Conservation (phyloP, 2,888 invertebrate species). For the Agrotis clavis region DNA sequence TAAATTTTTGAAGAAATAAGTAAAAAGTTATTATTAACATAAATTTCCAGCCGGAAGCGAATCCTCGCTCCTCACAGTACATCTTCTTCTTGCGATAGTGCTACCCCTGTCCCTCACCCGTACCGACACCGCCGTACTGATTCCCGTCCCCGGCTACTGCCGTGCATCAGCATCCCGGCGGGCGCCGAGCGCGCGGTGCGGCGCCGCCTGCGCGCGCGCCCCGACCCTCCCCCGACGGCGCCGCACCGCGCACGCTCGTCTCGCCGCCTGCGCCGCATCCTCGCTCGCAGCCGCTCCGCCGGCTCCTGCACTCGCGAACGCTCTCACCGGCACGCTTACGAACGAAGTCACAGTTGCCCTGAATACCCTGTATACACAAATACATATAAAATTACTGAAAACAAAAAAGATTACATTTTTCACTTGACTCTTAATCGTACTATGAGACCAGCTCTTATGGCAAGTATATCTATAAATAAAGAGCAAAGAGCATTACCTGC, state of each 20-base stretch:
- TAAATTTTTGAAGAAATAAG: constrained; percentile 24
- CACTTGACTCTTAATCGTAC: constrained; percentile 69
- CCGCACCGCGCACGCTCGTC: constrained; percentile 71
- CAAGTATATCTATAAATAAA: constrained; percentile 56
- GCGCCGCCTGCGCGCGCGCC: constrained; percentile 68
- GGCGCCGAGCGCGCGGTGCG: constrained; percentile 76
- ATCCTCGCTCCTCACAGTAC: constrained; percentile 80
- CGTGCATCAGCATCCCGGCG: constrained; percentile 74
- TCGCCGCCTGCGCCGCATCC: constrained; percentile 74
- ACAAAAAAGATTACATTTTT: constrained; percentile 76
- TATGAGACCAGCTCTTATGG: constrained; percentile 46
- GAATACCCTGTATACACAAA: constrained; percentile 77
- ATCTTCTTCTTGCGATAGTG: constrained; percentile 84
- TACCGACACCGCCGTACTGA: constrained; percentile 69
- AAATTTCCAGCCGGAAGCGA: constrained; percentile 85
- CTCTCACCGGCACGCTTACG: constrained; percentile 74
- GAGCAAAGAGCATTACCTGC: constrained; percentile 60
- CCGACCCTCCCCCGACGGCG: constrained; percentile 47
- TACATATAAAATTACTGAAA: constrained; percentile 80
- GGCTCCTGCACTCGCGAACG: constrained; percentile 75
- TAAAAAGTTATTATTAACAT: constrained; percentile 63
- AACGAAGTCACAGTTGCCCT: constrained; percentile 82
- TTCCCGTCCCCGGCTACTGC: constrained; percentile 73
- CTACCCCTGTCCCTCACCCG: constrained; percentile 74
- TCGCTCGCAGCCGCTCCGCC: constrained; percentile 82